Evolutionary conservation across 2,797 vertebrate species (phyloP), one percentile per base, ranked within the genome.

Genomic region (Sebastes iracundus): DNA sequence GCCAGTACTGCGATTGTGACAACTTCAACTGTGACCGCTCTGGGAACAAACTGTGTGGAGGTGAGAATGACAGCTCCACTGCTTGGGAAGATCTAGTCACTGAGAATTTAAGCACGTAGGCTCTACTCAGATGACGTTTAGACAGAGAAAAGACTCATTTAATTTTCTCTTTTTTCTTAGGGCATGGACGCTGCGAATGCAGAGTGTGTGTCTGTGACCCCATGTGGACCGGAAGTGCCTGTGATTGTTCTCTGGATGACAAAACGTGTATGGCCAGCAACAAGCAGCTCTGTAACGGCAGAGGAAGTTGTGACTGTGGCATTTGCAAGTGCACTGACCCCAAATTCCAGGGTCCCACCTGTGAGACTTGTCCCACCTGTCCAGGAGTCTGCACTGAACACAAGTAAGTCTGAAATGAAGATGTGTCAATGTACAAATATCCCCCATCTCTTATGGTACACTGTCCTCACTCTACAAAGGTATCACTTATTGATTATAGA

Each of bases 11-110:
- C 77, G 97, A 99, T 90, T 99, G 99, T 49, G 98, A 99, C 94
- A 99, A 99, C 95, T 99, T 99, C 95, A 99, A 97, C 94, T 99
- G 99, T 13, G 99, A 99, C 88, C 95, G 98, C 85, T 98, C 97
- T 7, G 97, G 96, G 77, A 99, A 97, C 89, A 95, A 96, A 73
- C 97, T 99, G 61, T 99, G 98, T 79, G 98, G 98, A 96, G 98
- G 98, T 98, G 81, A 95, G 94, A 12, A 2, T 2, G n/a, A 25
- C 32, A 8, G 52, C 18, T n/a, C 18, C 18, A 49, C 46, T 49
- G 46, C 18, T 49, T 7, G 63, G 28, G n/a, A 27, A 22, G 30
- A 25, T 23, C 60, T 61, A 1, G 30, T 33, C n/a, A 1, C 60
- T 61, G 18, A 32, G 20, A 18, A 16, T 23, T 9, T 18, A 10